Percentiles rank a stretch among this genome's conserved stretches.
Evolutionary conservation across 2,113 vertebrate genomes (phyloP).

Genomic region (Pygoscelis adeliae): DNA sequence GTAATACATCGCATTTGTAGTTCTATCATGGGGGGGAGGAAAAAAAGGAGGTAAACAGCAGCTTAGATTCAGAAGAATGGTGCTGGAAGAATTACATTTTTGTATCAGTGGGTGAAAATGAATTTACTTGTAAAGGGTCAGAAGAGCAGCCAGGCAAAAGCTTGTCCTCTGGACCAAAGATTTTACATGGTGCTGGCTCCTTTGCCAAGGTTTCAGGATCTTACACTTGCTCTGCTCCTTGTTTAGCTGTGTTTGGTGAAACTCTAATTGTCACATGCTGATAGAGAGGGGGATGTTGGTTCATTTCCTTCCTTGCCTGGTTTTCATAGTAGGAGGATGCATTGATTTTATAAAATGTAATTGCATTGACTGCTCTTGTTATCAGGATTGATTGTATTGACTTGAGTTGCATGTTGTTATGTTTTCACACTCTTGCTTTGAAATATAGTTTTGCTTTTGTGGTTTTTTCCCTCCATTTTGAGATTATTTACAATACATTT

Average conservation of each 20-base stretch:
- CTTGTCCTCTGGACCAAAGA: background rate
- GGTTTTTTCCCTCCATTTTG: background rate
- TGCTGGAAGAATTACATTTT: background rate
- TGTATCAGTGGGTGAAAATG: background rate
- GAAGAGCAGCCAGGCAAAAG: background rate
- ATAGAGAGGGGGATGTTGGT: background rate
- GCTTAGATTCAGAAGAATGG: background rate
- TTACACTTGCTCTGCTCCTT: background rate
- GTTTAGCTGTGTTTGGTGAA: background rate
- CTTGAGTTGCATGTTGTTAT: constrained; percentile 45
- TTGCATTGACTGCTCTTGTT: constrained; percentile 64
- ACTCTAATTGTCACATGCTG: background rate
- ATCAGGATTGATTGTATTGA: constrained; percentile 65
- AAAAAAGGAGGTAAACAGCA: background rate
- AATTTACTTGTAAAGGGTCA: background rate
- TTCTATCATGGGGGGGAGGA: rapidly evolving
- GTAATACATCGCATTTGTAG: background rate
- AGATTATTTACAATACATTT: background rate
- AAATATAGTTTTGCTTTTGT: background rate
- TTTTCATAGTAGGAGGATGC: constrained; percentile 22
- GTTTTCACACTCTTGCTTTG: constrained; percentile 47
- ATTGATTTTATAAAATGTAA: constrained; percentile 67
- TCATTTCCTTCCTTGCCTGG: constrained; percentile 26
- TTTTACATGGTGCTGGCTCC: background rate
- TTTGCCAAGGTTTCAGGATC: background rate